Conservation (phyloP, 2,797 vertebrate genomes). For the Craterocephalus amniculus region DNA sequence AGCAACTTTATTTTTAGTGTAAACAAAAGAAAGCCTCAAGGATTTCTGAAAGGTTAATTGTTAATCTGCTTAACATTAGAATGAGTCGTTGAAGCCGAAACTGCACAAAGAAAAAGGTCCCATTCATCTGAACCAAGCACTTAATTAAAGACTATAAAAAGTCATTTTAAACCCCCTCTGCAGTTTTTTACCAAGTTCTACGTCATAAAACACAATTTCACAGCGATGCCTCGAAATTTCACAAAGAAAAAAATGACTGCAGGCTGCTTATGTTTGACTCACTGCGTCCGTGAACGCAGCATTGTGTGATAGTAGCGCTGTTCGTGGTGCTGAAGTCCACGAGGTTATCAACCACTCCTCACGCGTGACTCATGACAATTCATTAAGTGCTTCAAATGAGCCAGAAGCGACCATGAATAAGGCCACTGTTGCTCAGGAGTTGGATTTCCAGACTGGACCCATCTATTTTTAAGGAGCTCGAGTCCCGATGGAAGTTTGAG, state of each 20-base stretch:
- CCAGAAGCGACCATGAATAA: background rate
- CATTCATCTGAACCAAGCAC: background rate
- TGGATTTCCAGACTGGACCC: background rate
- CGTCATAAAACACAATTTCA: too few relatives aligned
- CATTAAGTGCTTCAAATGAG: background rate
- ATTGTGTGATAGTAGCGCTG: conserved; percentile 34
- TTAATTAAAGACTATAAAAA: background rate
- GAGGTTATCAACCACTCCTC: conserved; percentile 6
- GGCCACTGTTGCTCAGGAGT: background rate
- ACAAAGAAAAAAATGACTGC: background rate
- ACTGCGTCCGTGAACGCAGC: background rate
- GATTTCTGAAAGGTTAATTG: background rate
- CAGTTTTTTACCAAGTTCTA: too few relatives aligned
- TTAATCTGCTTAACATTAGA: background rate
- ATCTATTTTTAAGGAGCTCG: background rate
- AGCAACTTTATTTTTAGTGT: background rate
- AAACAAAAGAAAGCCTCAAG: background rate
- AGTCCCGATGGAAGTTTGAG: background rate
- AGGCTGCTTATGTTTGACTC: background rate
- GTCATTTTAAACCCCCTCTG: too few relatives aligned
- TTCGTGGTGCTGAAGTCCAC: conserved; percentile 66
- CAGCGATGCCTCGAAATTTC: too few relatives aligned
- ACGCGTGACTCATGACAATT: conserved; percentile 15
- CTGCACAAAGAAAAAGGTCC: background rate
- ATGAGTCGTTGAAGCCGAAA: background rate